Conservation (phyloP, 2,113 vertebrate genomes). For the Xenotilapia leptura region DNA sequence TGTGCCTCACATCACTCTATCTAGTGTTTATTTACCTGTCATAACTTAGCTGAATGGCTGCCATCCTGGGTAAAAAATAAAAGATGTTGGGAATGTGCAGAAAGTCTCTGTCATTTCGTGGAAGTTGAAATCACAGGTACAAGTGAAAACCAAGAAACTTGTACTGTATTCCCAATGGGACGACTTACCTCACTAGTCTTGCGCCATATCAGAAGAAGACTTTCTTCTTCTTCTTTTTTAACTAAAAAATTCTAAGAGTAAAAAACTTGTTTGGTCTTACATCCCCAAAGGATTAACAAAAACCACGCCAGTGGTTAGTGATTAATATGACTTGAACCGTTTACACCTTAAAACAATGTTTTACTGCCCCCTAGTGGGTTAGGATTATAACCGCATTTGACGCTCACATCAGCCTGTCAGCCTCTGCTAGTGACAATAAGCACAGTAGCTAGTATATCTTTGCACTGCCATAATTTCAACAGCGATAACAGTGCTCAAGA, state of each 20-base stretch:
- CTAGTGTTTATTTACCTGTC: neutral
- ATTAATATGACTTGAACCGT: neutral
- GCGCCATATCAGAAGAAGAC: neutral
- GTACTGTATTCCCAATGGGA: neutral
- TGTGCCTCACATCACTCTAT: neutral
- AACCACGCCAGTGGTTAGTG: neutral
- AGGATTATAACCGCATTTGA: neutral
- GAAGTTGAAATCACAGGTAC: neutral
- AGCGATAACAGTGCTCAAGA: neutral
- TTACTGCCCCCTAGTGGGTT: slow-evolving; percentile 37
- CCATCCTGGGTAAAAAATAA: neutral
- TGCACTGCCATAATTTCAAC: neutral
- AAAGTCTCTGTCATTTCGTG: neutral
- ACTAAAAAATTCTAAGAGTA: neutral
- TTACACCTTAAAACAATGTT: neutral
- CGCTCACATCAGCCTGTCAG: neutral
- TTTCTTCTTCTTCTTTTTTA: neutral
- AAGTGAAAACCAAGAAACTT: neutral
- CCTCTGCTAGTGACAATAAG: neutral
- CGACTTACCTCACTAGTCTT: neutral
- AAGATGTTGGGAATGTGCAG: neutral
- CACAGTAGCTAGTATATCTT: neutral
- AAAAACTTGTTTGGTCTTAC: neutral
- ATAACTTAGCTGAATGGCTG: neutral
- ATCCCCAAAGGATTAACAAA: neutral